Evolutionary conservation across 1,140 invertebrate species (phyloP).

Genomic region (Procambarus virginalis): DNA sequence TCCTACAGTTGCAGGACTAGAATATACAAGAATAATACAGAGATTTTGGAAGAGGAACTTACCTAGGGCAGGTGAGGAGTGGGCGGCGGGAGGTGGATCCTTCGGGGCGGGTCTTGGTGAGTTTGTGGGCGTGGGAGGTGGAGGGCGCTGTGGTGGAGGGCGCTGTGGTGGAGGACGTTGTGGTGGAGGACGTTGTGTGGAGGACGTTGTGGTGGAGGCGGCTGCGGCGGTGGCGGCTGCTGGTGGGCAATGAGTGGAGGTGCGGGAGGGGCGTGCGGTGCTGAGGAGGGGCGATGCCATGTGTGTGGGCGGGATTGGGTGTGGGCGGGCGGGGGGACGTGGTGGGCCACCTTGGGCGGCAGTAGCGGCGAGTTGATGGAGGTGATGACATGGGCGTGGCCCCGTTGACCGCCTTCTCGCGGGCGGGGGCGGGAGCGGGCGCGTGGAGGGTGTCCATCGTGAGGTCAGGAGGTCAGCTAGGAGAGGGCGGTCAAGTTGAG

Average conservation of each 20-base stretch:
- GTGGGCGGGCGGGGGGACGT: conserved; percentile 22
- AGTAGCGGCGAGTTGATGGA: conserved; percentile 50
- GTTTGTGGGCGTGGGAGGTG: conserved; percentile 31
- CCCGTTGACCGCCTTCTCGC: conserved; percentile 58
- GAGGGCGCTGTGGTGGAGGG: not conserved
- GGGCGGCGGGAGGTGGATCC: conserved; percentile 35
- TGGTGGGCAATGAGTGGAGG: conserved; percentile 3
- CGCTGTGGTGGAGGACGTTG: not conserved
- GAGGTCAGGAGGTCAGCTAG: conserved; percentile 13
- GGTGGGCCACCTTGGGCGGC: conserved; percentile 47
- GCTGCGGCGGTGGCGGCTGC: not conserved
- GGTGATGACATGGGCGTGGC: conserved; percentile 57
- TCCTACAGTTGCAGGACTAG: too few relatives aligned
- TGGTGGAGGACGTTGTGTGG: not conserved
- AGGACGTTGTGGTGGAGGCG: too few relatives aligned
- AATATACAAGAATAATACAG: too few relatives aligned
- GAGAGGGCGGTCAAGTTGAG: not conserved
- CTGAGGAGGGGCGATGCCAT: conserved; percentile 42
- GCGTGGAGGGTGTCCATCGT: conserved; percentile 54
- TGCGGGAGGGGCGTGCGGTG: conserved; percentile 34
- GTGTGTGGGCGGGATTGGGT: conserved; percentile 34
- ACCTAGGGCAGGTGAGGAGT: conserved; percentile 17
- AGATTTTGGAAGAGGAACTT: not conserved
- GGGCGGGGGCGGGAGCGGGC: conserved; percentile 45
- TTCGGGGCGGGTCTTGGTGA: conserved; percentile 38